Evolutionary conservation across 2,888 invertebrate genomes (phyloP).

Genomic region (Limenitis camilla): DNA sequence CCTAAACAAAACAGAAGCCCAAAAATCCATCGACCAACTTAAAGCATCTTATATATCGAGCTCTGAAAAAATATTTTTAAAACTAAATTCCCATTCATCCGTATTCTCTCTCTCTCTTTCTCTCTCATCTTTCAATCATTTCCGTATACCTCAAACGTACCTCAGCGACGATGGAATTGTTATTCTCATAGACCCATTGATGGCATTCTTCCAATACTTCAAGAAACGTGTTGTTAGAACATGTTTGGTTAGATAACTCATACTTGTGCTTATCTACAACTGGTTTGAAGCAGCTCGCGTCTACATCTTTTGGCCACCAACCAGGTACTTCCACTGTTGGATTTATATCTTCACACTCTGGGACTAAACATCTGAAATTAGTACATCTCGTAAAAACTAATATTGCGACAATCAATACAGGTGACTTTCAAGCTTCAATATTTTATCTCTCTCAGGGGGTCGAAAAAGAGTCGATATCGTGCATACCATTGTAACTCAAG

Average conservation of each 20-base stretch:
- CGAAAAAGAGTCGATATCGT: too few species aligned
- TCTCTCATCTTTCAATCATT: neutral
- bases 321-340: constrained; percentile 34
- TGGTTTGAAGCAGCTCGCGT: constrained; percentile 45
- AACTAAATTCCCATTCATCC: too few species aligned
- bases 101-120: too few species aligned
- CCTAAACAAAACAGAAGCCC: too few species aligned
- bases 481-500: too few species aligned
- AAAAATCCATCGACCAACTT: too few species aligned
- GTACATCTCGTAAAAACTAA: too few species aligned
- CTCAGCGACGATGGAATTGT: constrained; percentile 51
- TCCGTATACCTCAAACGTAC: constrained; percentile 30
- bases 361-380: constrained; percentile 48
- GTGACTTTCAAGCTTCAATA: too few species aligned
- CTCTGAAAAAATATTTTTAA: too few species aligned
- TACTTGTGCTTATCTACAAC: constrained; percentile 33
- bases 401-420: too few species aligned
- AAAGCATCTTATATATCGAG: too few species aligned
- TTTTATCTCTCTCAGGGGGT: too few species aligned
- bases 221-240: constrained; percentile 40
- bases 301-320: constrained; percentile 51
- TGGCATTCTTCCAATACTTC: constrained; percentile 41
- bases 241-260: constrained; percentile 35
- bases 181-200: constrained; percentile 54
- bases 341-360: constrained; percentile 44